Evolutionary conservation across 2,888 invertebrate genomes (phyloP), one percentile per base, ranked within the genome.

Genomic region (Stenodera caucasica): DNA sequence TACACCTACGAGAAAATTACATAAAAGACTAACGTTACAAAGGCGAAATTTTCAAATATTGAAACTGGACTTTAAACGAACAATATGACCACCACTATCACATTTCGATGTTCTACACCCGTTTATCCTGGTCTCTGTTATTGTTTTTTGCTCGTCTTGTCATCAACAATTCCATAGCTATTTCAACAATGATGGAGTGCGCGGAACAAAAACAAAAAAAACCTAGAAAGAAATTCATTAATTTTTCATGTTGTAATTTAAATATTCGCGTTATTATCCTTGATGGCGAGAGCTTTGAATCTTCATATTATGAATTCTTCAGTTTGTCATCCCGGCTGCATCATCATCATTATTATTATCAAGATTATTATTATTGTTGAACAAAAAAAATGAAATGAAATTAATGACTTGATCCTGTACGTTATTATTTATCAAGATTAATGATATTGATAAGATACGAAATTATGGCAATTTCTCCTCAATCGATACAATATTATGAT

Each of bases 381-480:
- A n/a, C n/a, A 55, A 33, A 23, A 15, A 5, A 15, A 49, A 55
- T 33, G 21, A 52, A 49, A 35, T 50, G 37, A 40, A 60, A 60
- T 60, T 60, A 60, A 60, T 60, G 60, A 54, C 49, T 33, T 30
- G 53, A 40, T 55, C 52, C 55, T 37, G 57, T 57, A 57, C 57
- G 58, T 58, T 61, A 61, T 61, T 58, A 61, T 61, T 61, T 58
- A 58, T 55, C 23, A 58, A 55, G 61, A 61, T 61, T 61, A 61
- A 61, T 61, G 58, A 32, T 29, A 35, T 18, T 40, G 18, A 40
- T n/a, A n/a, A n/a, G n/a, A n/a, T n/a, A n/a, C n/a, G n/a, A n/a
- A n/a, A n/a, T n/a, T n/a, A n/a, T n/a, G n/a, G n/a, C n/a, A n/a
- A n/a, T n/a, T n/a, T n/a, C n/a, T n/a, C n/a, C n/a, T n/a, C n/a